Evolutionary conservation across 2,113 vertebrate species (phyloP).

Genomic region (Emydocephalus ijimae): DNA sequence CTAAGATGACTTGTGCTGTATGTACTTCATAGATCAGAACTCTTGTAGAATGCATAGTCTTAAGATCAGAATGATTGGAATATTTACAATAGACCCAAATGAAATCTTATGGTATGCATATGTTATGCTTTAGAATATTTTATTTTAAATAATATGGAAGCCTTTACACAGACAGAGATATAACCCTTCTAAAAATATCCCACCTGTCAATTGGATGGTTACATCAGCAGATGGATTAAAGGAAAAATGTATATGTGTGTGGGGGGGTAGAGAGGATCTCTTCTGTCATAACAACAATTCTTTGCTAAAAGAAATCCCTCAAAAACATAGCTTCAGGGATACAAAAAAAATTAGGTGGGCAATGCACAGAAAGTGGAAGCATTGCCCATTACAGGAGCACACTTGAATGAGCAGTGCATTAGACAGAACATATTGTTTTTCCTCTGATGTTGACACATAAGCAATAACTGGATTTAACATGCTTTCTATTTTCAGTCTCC

Average conservation of each 20-base stretch:
- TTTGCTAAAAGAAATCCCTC: not conserved
- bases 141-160: not conserved
- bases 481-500: not conserved
- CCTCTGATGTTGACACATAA: not conserved
- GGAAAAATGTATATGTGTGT: not conserved
- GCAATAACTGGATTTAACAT: not conserved
- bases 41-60: not conserved
- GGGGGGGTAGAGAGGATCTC: no score
- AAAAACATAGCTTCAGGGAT: not conserved
- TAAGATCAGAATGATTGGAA: not conserved
- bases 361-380: not conserved
- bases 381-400: not conserved
- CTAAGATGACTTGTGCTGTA: not conserved
- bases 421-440: not conserved
- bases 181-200: not conserved
- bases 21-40: not conserved
- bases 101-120: not conserved
- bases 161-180: not conserved
- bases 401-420: not conserved
- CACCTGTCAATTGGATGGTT: not conserved
- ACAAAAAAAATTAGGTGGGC: not conserved
- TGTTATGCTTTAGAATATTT: not conserved
- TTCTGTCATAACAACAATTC: not conserved
- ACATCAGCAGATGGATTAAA: not conserved
- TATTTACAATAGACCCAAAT: not conserved